These are phyloP conservation scores for Stigmatopora nigra DNA, from an alignment of 2,113 vertebrate genomes.

Conservation along the genomic window DNA sequence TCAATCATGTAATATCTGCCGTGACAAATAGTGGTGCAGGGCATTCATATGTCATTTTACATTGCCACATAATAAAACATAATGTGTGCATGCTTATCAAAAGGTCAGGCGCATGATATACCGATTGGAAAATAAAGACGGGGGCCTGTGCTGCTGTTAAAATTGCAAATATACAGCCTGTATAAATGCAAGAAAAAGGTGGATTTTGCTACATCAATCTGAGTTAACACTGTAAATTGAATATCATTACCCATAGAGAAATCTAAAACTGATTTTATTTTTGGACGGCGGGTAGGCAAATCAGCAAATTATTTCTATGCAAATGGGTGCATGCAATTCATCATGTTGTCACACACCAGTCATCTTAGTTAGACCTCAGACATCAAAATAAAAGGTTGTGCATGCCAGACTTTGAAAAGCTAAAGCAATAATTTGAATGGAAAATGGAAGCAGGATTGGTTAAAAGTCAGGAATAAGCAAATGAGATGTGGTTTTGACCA, in stretches of 20 bases:
- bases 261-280: slow-evolving; percentile 48
- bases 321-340: slow-evolving; percentile 53
- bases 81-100: slow-evolving; percentile 26
- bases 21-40: slow-evolving; percentile 55
- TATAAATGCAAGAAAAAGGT: slow-evolving; percentile 36
- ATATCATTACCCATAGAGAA: slow-evolving; percentile 51
- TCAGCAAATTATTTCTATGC: slow-evolving; percentile 50
- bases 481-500: slow-evolving; percentile 17
- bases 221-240: slow-evolving; percentile 43
- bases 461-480: slow-evolving; percentile 40
- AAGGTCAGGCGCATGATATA: slow-evolving; percentile 27
- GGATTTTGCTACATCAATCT: slow-evolving; percentile 30
- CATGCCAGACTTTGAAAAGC: slow-evolving; percentile 28
- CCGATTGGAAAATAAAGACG: slow-evolving; percentile 1
- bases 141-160: slow-evolving; percentile 12
- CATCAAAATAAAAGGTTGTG: slow-evolving; percentile 28
- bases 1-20: slow-evolving; percentile 52
- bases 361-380: slow-evolving; percentile 46
- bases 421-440: slow-evolving; percentile 42
- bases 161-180: slow-evolving; percentile 33
- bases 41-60: slow-evolving; percentile 43
- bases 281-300: slow-evolving; percentile 29
- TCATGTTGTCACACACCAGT: slow-evolving; percentile 55
- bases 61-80: slow-evolving; percentile 12
- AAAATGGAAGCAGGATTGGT: slow-evolving; percentile 39